Evolutionary conservation across 1,140 invertebrate genomes (phyloP).

Genomic region (Trichogramma pretiosum): DNA sequence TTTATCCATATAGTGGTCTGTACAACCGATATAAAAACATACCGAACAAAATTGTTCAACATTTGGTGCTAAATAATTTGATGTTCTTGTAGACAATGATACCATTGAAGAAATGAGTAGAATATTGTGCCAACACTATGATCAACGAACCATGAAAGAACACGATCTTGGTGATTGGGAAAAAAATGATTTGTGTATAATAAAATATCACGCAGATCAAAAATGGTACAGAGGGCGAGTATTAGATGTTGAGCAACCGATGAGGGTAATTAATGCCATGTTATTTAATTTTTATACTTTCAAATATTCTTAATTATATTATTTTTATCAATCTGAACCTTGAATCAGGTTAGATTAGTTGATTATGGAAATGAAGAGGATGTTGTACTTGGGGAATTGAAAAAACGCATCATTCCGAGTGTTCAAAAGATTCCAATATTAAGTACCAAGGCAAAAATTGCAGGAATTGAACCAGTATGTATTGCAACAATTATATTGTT

Average conservation of each 20-base stretch:
- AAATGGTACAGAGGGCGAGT: conserved; percentile 48
- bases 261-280: conserved; percentile 22
- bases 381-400: conserved; percentile 44
- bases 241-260: conserved; percentile 19
- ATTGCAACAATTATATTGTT: conserved; percentile 15
- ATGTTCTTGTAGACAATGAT: conserved; percentile 32
- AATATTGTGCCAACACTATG: conserved; percentile 44
- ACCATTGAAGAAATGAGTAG: conserved; percentile 46
- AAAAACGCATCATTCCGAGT: conserved; percentile 51
- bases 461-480: conserved; percentile 38
- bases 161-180: conserved; percentile 45
- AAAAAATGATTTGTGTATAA: conserved; percentile 55
- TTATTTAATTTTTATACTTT: neutral
- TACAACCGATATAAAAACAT: no score
- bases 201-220: conserved; percentile 51
- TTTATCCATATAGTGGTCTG: conserved; percentile 41
- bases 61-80: no score
- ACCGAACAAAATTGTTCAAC: no score
- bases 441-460: conserved; percentile 33
- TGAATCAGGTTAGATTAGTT: conserved; percentile 42
- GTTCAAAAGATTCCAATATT: conserved; percentile 51
- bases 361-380: conserved; percentile 49
- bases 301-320: no score
- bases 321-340: no score
- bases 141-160: conserved; percentile 38